Conservation (phyloP, 2,888 invertebrate genomes). For the Lathronympha strigana region DNA sequence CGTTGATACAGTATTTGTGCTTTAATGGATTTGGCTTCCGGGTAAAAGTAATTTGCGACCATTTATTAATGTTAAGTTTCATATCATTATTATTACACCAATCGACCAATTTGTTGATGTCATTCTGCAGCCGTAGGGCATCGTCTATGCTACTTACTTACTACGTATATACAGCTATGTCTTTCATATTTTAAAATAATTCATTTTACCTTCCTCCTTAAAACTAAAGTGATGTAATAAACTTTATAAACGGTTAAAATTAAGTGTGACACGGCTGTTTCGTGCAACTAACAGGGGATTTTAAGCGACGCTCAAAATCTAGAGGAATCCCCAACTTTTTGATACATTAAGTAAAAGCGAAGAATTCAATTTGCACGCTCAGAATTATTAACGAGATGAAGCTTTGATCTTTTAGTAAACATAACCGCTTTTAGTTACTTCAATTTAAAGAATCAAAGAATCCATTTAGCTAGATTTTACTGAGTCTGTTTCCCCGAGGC, state of each 20-base stretch:
- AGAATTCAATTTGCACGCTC: conserved; percentile 9
- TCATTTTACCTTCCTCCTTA: too few relatives aligned
- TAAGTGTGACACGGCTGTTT: neutral
- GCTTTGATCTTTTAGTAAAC: conserved; percentile 22
- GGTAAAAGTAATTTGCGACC: too few relatives aligned
- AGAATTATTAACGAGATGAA: conserved; percentile 11
- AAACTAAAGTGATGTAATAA: too few relatives aligned
- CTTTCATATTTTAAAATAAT: too few relatives aligned
- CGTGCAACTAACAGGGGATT: neutral
- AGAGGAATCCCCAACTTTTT: conserved; percentile 5
- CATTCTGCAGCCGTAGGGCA: too few relatives aligned
- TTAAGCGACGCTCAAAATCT: neutral
- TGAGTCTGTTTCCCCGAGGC: neutral
- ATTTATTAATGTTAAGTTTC: too few relatives aligned
- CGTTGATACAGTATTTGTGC: too few relatives aligned
- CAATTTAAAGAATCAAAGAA: conserved; percentile 2
- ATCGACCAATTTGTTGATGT: too few relatives aligned
- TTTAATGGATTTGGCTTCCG: too few relatives aligned
- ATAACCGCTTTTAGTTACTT: conserved; percentile 3
- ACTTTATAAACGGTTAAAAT: neutral
- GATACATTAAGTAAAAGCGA: conserved; percentile 9
- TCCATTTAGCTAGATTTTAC: neutral
- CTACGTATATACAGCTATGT: too few relatives aligned
- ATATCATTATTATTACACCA: too few relatives aligned
- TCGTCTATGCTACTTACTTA: too few relatives aligned